Evolutionary conservation across 2,888 invertebrate genomes (phyloP).

Genomic region (Drosophila niveifrons): DNA sequence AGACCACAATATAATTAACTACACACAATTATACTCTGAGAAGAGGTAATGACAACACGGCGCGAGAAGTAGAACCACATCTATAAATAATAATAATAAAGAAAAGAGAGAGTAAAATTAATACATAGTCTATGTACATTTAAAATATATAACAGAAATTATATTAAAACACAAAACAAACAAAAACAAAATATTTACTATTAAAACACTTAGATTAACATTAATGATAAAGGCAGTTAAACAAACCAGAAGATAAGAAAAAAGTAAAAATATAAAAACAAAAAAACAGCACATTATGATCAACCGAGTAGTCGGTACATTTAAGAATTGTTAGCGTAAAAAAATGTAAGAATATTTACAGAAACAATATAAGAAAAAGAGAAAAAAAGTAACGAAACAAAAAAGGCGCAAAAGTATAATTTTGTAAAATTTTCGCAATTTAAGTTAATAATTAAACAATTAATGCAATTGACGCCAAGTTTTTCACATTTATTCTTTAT

Average conservation of each 20-base stretch:
- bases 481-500: slow-evolving; percentile 57
- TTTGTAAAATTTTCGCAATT: slow-evolving; percentile 80
- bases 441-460: slow-evolving; percentile 64
- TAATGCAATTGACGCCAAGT: slow-evolving; percentile 62
- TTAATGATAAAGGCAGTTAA: slow-evolving; percentile 62
- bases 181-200: slow-evolving; percentile 57
- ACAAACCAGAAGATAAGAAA: slow-evolving; percentile 31
- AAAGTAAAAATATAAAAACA: slow-evolving; percentile 19
- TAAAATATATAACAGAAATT: slow-evolving; percentile 74
- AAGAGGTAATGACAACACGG: slow-evolving; percentile 60
- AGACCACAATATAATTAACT: slow-evolving; percentile 53
- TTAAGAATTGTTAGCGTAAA: slow-evolving; percentile 73
- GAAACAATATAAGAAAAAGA: slow-evolving; percentile 29
- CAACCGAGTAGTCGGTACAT: slow-evolving; percentile 61
- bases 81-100: slow-evolving; percentile 63
- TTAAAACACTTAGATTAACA: slow-evolving; percentile 71
- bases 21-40: slow-evolving; percentile 29
- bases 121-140: slow-evolving; percentile 77
- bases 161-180: slow-evolving; percentile 60
- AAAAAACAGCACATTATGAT: slow-evolving; percentile 58
- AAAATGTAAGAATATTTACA: slow-evolving; percentile 70
- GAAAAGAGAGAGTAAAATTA: slow-evolving; percentile 58
- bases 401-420: slow-evolving; percentile 68
- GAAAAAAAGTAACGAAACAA: slow-evolving; percentile 21
- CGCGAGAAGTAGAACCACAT: slow-evolving; percentile 70